Evolutionary conservation across 1,140 invertebrate species (phyloP).

Genomic region (Carposina sasakii): DNA sequence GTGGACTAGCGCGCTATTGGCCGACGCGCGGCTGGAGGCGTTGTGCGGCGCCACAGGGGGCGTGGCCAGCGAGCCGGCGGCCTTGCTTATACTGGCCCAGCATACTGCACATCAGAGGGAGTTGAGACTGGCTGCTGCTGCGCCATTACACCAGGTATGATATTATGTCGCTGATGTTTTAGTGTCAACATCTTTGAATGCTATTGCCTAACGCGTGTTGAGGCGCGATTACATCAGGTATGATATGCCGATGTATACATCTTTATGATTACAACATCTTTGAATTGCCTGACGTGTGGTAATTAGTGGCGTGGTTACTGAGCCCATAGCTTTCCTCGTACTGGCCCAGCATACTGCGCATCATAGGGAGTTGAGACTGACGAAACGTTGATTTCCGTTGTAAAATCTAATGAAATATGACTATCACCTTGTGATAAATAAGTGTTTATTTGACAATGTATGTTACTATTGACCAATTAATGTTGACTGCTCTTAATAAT

Average conservation of each 20-base stretch:
- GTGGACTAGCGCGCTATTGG: constrained; percentile 71
- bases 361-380: constrained; percentile 54
- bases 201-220: no score
- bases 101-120: constrained; percentile 36
- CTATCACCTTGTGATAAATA: no score
- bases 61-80: constrained; percentile 29
- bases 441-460: no score
- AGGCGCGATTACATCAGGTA: no score
- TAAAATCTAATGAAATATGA: no score
- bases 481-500: no score
- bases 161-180: constrained; percentile 32
- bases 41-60: constrained; percentile 34
- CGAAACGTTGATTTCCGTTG: no score
- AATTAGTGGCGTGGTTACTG: constrained; percentile 23
- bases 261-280: no score
- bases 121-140: constrained; percentile 4
- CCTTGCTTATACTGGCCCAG: constrained; percentile 10
- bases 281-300: no score
- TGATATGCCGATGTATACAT: no score
- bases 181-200: no score
- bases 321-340: constrained; percentile 41
- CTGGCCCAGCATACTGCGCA: constrained; percentile 47
- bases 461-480: no score
- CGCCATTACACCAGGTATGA: constrained; percentile 19
- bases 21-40: constrained; percentile 75